Percentiles rank a stretch among this genome's conserved stretches.
Conservation (phyloP, 2,888 invertebrate species). For the Heteromyza rotundicornis region DNA sequence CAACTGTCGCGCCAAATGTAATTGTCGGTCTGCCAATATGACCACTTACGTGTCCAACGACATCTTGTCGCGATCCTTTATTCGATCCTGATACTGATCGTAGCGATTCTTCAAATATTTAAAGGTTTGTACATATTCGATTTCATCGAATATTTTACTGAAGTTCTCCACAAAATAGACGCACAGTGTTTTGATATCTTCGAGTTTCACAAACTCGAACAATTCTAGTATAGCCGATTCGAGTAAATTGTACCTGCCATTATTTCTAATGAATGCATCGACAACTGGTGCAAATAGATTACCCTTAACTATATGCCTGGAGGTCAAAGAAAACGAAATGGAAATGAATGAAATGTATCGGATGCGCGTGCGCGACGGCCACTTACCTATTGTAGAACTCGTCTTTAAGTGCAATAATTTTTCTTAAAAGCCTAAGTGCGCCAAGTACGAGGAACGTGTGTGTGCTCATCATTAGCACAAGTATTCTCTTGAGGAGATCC, state of each 20-base stretch:
- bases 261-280: conserved; percentile 95
- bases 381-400: conserved; percentile 87
- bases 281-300: conserved; percentile 95
- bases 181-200: conserved; percentile 88
- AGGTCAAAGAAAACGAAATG: neutral
- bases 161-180: conserved; percentile 96
- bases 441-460: conserved; percentile 97
- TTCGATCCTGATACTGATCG: conserved; percentile 89
- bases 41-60: conserved; percentile 69
- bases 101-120: conserved; percentile 86
- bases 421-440: conserved; percentile 95
- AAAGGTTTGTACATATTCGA: conserved; percentile 98
- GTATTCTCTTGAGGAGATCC: conserved; percentile 91
- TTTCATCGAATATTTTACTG: conserved; percentile 90
- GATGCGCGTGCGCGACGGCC: no score
- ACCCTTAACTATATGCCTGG: conserved; percentile 88
- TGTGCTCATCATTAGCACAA: conserved; percentile 95
- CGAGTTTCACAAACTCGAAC: conserved; percentile 97
- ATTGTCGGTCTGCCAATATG: no score
- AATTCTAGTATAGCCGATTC: conserved; percentile 99
- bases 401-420: conserved; percentile 96
- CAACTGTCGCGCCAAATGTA: neutral
- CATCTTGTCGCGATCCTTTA: conserved; percentile 84
- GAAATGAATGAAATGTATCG: neutral
- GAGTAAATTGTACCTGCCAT: conserved; percentile 96